Conservation (phyloP, 2,888 invertebrate species). For the Phortica okadai region DNA sequence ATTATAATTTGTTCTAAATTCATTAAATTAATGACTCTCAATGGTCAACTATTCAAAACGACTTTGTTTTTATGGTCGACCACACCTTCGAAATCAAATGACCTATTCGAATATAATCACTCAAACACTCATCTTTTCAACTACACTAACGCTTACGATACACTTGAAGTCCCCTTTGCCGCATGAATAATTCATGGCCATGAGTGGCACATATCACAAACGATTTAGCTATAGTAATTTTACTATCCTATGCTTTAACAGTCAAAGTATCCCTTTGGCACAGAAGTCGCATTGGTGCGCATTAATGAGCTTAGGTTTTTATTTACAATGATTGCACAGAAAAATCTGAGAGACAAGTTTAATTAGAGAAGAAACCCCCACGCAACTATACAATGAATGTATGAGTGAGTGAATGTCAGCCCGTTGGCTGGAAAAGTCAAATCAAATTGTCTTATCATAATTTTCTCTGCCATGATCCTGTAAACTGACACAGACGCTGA, state of each 20-base stretch:
- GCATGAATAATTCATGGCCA: constrained; percentile 64
- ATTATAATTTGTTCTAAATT: no score
- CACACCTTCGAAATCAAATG: not conserved
- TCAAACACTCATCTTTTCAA: not conserved
- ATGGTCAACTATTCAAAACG: constrained; percentile 6
- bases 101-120: not conserved
- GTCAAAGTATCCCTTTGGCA: constrained; percentile 39
- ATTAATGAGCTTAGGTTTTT: constrained; percentile 66
- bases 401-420: constrained; percentile 3
- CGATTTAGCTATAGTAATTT: constrained; percentile 33
- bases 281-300: constrained; percentile 38
- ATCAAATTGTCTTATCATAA: constrained; percentile 70
- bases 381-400: not conserved
- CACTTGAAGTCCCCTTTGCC: constrained; percentile 31
- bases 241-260: constrained; percentile 11
- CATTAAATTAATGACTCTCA: not conserved
- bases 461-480: constrained; percentile 49
- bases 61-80: constrained; percentile 11
- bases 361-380: constrained; percentile 54
- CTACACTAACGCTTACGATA: not conserved
- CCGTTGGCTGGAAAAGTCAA: constrained; percentile 42
- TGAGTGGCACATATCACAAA: constrained; percentile 48
- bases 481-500: constrained; percentile 15
- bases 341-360: constrained; percentile 53
- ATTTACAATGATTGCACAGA: constrained; percentile 65